phyloP scores from a whole-genome alignment of 2,113 vertebrate genomes.

The Probosciger aterrimus region DNA sequence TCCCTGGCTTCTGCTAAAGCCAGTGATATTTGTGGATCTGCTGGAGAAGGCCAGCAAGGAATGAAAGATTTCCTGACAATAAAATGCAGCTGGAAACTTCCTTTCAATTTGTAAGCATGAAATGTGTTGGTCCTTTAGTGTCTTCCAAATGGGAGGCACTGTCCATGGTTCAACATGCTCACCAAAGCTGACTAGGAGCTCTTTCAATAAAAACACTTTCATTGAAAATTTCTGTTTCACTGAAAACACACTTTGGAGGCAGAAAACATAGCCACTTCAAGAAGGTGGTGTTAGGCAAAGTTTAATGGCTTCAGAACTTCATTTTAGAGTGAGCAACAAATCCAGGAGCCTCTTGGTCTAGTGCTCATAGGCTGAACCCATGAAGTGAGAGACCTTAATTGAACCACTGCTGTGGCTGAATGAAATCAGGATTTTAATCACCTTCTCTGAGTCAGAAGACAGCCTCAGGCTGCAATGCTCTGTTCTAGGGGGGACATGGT shows the following conservation, averaged over 20 bases:
- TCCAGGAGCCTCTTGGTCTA: neutral
- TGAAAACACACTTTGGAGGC: neutral
- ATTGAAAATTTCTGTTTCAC: neutral
- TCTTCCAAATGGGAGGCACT: neutral
- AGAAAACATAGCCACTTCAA: neutral
- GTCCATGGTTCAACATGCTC: neutral
- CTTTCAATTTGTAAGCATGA: neutral
- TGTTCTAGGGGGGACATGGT: neutral
- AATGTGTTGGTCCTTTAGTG: neutral
- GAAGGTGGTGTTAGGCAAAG: neutral
- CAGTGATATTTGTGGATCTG: neutral
- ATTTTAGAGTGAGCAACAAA: fast-evolving
- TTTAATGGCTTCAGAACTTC: neutral
- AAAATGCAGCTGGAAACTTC: neutral
- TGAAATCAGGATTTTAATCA: neutral
- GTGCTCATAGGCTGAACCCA: neutral
- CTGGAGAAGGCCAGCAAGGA: neutral
- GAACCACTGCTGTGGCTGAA: neutral
- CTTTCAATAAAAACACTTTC: neutral
- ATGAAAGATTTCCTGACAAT: neutral
- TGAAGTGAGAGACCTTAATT: neutral
- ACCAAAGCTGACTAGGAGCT: neutral
- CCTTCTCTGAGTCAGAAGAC: neutral
- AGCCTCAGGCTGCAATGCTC: neutral
- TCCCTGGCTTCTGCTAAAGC: neutral